These are phyloP conservation scores for Corythucha ciliata DNA, from an alignment of 2,888 invertebrate species.

Conservation along the genomic window DNA sequence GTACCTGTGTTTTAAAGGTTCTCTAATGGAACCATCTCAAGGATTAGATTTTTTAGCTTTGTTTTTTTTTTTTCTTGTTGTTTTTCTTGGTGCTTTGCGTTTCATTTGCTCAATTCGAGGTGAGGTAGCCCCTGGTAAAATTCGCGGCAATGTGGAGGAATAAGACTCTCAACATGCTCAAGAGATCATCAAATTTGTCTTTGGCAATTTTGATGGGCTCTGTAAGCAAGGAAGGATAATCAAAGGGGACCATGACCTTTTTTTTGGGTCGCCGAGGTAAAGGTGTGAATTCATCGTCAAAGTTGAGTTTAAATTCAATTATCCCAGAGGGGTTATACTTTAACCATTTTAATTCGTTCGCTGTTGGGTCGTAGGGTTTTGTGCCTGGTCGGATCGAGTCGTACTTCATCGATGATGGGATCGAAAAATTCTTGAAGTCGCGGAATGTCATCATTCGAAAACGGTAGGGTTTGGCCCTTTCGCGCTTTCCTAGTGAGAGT, in stretches of 20 bases:
- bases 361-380: constrained; percentile 14
- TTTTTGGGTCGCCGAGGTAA: constrained; percentile 12
- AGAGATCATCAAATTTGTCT: not conserved
- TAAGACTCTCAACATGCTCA: not conserved
- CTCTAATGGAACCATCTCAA: too few relatives aligned
- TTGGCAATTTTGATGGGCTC: not conserved
- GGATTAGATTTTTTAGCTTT: not conserved
- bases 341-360: constrained; percentile 11
- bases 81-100: constrained; percentile 8
- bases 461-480: not conserved
- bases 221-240: not conserved
- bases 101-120: not conserved
- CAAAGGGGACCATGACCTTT: not conserved
- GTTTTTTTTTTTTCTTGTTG: not conserved
- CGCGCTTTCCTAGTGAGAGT: not conserved
- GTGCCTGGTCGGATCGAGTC: constrained; percentile 10
- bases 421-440: not conserved
- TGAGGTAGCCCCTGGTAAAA: constrained; percentile 2
- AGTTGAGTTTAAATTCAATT: constrained; percentile 5
- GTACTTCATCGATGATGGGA: constrained; percentile 1
- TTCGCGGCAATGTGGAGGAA: constrained; percentile 1
- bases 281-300: not conserved
- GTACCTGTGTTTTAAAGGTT: too few relatives aligned
- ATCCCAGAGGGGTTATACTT: constrained; percentile 4
- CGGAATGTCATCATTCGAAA: not conserved